Evolutionary conservation across 2,888 invertebrate genomes (phyloP), one percentile per base, ranked within the genome.

Genomic region (Eulithis prunata): DNA sequence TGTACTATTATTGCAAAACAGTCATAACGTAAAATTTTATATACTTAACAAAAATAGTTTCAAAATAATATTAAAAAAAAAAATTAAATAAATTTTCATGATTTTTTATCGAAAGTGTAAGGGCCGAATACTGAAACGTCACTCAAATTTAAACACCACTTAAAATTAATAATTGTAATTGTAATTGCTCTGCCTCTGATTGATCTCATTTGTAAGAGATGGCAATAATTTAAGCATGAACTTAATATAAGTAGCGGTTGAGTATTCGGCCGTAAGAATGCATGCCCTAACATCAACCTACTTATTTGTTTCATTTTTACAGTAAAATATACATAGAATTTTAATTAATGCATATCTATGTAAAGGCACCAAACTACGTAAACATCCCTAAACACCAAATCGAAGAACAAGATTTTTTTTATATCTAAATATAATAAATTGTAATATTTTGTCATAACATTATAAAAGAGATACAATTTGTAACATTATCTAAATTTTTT

Each of bases 401-500:
- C 32, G 3, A 32, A 52, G 10, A 59, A 58, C 13, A 62, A 60
- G 52, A 61, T 36, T 61, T 46, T 38, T 52, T 36, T 60, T 56
- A 62, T 0, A 38, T 52, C 46, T 57, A 57, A n/a, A n/a, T 46
- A 57, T 49, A 53, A 32, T 43, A n/a, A 14, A 14, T 59, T 43
- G 13, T 59, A 38, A 43, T 52, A 59, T 66, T 66, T 70, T 69
- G 69, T 70, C 68, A 71, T 70, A 55, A 13, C 28, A 52, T 56
- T 54, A 52, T 12, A 46, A n/a, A 13, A 66, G 65, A 68, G 12
- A 67, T 54, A 41, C 11, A 41, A 14, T 70, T 57, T 45, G 12
- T 47, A 57, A 57, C 57, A 8, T 46, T 52, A 45, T 32, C 52
- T 71, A 75, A 75, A 71, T 71, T 32, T 32, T 64, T 75, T 66